Percentiles rank a stretch among this genome's conserved stretches.
Evolutionary conservation across 2,797 vertebrate species (phyloP).

Genomic region (Epinephelus awoara): DNA sequence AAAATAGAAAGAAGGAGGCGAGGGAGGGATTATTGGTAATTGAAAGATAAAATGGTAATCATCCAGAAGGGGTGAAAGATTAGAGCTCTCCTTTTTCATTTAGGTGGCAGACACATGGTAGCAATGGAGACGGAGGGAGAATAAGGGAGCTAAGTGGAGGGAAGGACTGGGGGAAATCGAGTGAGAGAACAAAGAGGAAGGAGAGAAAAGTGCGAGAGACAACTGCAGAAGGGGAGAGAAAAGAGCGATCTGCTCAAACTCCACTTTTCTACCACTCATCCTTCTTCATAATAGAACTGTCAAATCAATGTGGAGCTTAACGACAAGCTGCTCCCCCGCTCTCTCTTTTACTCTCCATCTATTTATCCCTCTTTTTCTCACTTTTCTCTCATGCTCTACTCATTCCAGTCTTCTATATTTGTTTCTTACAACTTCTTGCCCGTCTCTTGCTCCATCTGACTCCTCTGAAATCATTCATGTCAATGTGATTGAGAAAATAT

Average conservation of each 20-base stretch:
- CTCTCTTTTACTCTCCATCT: slow-evolving; percentile 27
- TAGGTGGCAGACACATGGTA: slow-evolving; percentile 33
- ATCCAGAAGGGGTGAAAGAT: slow-evolving; percentile 46
- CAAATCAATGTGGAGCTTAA: slow-evolving; percentile 62
- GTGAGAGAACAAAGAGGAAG: slow-evolving; percentile 4
- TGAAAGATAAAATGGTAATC: slow-evolving; percentile 72
- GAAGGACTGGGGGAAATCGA: background rate
- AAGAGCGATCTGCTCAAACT: slow-evolving; percentile 56
- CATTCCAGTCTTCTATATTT: background rate
- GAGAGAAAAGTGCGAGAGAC: slow-evolving; percentile 4
- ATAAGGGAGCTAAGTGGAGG: background rate
- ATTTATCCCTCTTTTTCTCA: background rate
- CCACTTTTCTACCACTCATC: slow-evolving; percentile 63
- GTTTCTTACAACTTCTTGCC: background rate
- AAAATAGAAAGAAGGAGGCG: slow-evolving; percentile 11
- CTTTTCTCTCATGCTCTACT: background rate
- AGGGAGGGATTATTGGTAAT: slow-evolving; percentile 56
- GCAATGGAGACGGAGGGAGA: slow-evolving; percentile 7
- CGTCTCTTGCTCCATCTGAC: background rate
- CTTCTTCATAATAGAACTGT: slow-evolving; percentile 76
- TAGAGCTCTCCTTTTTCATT: slow-evolving; percentile 63
- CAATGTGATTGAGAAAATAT: background rate
- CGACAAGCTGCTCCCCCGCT: slow-evolving; percentile 33
- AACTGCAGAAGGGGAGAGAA: slow-evolving; percentile 22
- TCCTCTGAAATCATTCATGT: background rate